Conservation (phyloP, 2,888 invertebrate genomes). For the Clistopyga incitator region DNA sequence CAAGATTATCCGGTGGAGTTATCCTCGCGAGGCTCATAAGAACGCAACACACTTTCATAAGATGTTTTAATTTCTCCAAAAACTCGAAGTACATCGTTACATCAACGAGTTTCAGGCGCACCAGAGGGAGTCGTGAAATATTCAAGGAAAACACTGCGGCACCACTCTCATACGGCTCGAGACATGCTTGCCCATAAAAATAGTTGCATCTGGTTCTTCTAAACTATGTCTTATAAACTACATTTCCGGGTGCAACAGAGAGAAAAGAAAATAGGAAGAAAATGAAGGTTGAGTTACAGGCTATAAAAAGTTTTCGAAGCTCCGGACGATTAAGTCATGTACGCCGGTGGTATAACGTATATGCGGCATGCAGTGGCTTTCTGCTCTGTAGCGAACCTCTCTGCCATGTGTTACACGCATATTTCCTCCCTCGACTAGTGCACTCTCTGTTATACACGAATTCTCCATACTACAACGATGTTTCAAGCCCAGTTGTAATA, state of each 20-base stretch:
- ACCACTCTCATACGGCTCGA: constrained; percentile 16
- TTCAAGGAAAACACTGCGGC: constrained; percentile 53
- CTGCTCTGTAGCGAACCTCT: constrained; percentile 18
- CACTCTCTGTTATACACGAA: constrained; percentile 23
- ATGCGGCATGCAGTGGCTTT: constrained; percentile 48
- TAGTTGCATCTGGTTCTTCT: constrained; percentile 39
- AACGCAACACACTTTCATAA: constrained; percentile 36
- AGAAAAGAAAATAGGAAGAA: constrained; percentile 31
- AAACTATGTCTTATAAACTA: constrained; percentile 29
- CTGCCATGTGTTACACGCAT: constrained; percentile 59
- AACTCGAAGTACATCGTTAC: constrained; percentile 59
- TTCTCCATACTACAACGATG: neutral
- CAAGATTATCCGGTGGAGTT: constrained; percentile 9
- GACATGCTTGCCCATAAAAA: constrained; percentile 36
- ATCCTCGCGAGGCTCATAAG: constrained; percentile 51
- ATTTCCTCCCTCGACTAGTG: constrained; percentile 38
- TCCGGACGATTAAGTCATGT: constrained; percentile 77
- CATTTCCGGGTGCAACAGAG: constrained; percentile 19
- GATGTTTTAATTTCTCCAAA: constrained; percentile 66
- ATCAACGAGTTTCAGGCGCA: constrained; percentile 62
- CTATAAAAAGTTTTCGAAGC: constrained; percentile 79
- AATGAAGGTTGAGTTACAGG: constrained; percentile 78
- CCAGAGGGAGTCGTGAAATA: constrained; percentile 65
- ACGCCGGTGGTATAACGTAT: constrained; percentile 72
- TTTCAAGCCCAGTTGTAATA: neutral